Evolutionary conservation across 2,888 invertebrate species (phyloP).

Genomic region (Hypomecis punctinalis): DNA sequence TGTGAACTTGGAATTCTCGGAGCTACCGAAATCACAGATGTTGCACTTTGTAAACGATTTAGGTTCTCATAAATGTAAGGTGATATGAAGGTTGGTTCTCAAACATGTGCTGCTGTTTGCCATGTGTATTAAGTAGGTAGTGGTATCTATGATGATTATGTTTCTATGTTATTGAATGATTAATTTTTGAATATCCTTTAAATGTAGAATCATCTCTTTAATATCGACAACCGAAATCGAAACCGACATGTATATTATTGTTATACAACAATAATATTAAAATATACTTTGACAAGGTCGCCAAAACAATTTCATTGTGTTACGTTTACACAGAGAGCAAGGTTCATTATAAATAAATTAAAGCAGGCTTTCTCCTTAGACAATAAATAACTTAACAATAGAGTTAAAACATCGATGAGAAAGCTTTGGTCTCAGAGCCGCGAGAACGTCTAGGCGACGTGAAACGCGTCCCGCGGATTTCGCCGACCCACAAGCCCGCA

Average conservation of each 20-base stretch:
- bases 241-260: no score
- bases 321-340: constrained; percentile 2
- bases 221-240: no score
- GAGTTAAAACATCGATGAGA: constrained; percentile 61
- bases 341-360: constrained; percentile 21
- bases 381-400: constrained; percentile 63
- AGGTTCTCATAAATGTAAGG: constrained; percentile 8
- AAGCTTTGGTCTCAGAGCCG: constrained; percentile 61
- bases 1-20: constrained; percentile 34
- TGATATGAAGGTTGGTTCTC: not conserved
- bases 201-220: no score
- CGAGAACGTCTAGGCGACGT: constrained; percentile 53
- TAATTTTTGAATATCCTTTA: no score
- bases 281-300: no score
- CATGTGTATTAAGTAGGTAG: no score
- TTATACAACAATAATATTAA: no score
- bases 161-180: no score
- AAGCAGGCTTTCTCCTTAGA: constrained; percentile 53
- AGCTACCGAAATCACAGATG: constrained; percentile 39
- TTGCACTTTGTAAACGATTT: constrained; percentile 11
- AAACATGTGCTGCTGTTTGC: no score
- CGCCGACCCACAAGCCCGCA: constrained; percentile 65
- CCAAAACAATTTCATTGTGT: not conserved
- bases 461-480: constrained; percentile 65
- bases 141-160: no score